phyloP scores from a whole-genome alignment of 2,888 invertebrate genomes.

The Spodoptera littoralis region DNA sequence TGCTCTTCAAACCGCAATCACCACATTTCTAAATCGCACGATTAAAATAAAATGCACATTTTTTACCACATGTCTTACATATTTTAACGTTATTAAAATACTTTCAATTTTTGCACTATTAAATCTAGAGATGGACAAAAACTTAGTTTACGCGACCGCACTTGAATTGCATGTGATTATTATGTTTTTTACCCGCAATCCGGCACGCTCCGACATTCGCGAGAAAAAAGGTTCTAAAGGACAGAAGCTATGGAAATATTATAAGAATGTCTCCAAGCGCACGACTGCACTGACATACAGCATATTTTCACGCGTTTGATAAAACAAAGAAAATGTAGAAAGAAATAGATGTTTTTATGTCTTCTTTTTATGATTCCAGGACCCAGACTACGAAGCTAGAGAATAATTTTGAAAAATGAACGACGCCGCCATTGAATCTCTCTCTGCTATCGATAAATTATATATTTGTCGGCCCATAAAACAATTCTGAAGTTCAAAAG shows the following conservation, averaged over 20 bases:
- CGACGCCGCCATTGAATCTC: background rate
- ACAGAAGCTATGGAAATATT: slow-evolving; percentile 55
- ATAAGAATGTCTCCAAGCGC: slow-evolving; percentile 36
- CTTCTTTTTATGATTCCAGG: background rate
- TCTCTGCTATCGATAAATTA: slow-evolving; percentile 4
- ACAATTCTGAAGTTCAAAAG: slow-evolving; percentile 36
- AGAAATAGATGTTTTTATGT: background rate
- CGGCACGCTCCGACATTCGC: slow-evolving; percentile 58
- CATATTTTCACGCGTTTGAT: slow-evolving; percentile 31
- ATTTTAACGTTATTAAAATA: slow-evolving; percentile 48
- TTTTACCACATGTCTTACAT: slow-evolving; percentile 39
- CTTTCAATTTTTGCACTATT: slow-evolving; percentile 50
- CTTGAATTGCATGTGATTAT: slow-evolving; percentile 63
- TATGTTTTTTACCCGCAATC: slow-evolving; percentile 63
- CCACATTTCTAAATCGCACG: slow-evolving; percentile 4
- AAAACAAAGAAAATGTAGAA: slow-evolving; percentile 4
- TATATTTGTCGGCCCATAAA: slow-evolving; percentile 34
- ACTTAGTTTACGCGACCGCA: slow-evolving; percentile 38
- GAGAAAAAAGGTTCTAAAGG: slow-evolving; percentile 49
- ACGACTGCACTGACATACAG: slow-evolving; percentile 31
- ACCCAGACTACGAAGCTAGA: background rate
- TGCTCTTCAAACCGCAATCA: slow-evolving; percentile 31
- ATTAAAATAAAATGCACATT: slow-evolving; percentile 37
- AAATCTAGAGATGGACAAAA: slow-evolving; percentile 46
- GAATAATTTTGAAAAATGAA: background rate